A percentile compares a stretch with the other conserved stretches of the same genome.
These are phyloP conservation scores for Agrypnus murinus DNA, from an alignment of 2,888 invertebrate species.

Conservation along the genomic window DNA sequence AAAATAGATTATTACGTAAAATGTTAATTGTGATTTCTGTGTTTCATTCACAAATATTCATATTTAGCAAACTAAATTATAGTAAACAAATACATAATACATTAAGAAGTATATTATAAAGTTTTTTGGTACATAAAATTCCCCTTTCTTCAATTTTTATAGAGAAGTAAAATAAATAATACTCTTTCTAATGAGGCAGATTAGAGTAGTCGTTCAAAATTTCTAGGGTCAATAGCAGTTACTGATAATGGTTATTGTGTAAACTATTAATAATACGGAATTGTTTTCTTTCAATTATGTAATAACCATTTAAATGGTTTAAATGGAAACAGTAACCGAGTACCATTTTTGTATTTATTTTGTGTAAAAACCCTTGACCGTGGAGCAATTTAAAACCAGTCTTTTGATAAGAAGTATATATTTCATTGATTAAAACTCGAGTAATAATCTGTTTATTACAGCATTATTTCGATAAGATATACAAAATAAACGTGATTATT, in stretches of 20 bases:
- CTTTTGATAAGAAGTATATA: conserved; percentile 37
- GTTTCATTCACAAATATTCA: too few species aligned
- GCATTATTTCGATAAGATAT: conserved; percentile 34
- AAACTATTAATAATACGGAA: conserved; percentile 4
- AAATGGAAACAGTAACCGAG: background rate
- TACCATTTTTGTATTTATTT: conserved; percentile 13
- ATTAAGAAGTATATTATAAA: too few species aligned
- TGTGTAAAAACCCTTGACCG: conserved; percentile 17
- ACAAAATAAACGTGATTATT: conserved; percentile 8
- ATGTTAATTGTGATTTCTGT: too few species aligned
- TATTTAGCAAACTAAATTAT: too few species aligned
- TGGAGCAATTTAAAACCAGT: conserved; percentile 37
- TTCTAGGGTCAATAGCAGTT: conserved; percentile 1
- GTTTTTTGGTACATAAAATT: too few species aligned
- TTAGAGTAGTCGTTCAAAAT: too few species aligned
- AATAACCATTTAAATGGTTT: conserved; percentile 9
- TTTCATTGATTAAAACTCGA: conserved; percentile 38
- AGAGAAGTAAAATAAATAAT: too few species aligned
- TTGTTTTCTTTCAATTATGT: background rate
- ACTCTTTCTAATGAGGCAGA: too few species aligned
- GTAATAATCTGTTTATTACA: conserved; percentile 34
- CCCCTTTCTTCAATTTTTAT: too few species aligned
- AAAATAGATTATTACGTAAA: too few species aligned
- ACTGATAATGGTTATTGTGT: background rate
- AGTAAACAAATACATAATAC: too few species aligned